Percentiles rank a stretch among this genome's conserved stretches.
phyloP scores from a whole-genome alignment of 2,113 vertebrate genomes.

The Cyanocitta stelleri region DNA sequence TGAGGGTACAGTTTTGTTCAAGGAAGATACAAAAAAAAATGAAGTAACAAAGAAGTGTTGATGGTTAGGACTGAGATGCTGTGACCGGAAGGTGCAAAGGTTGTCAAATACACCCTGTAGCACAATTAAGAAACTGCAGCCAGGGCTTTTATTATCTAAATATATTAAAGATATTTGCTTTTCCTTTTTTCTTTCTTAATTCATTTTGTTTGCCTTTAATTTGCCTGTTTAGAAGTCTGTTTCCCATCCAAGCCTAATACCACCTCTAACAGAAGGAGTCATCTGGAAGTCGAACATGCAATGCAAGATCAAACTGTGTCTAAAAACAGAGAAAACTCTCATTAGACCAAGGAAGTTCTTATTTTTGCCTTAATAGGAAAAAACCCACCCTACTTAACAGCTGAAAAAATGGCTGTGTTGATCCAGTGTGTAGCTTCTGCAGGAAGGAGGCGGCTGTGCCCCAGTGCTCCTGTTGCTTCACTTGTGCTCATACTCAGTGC shows the following conservation, averaged over 20 bases:
- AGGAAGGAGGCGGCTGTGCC: not conserved
- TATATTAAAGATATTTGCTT: not conserved
- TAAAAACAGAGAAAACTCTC: not conserved
- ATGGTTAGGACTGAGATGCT: not conserved
- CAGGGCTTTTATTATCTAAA: not conserved
- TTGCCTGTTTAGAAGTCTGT: not conserved
- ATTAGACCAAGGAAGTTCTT: not conserved
- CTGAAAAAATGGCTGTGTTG: not conserved
- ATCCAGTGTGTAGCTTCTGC: not conserved
- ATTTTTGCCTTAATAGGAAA: not conserved
- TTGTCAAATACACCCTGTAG: not conserved
- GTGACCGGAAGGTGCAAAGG: not conserved
- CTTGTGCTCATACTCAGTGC: not conserved
- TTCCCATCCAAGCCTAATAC: not conserved
- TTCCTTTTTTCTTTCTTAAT: not conserved
- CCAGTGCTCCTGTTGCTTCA: not conserved
- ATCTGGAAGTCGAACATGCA: not conserved
- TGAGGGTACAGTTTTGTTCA: not conserved
- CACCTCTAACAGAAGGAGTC: not conserved
- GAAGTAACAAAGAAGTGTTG: not conserved
- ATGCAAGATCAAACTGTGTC: not conserved
- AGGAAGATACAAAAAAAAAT: not conserved
- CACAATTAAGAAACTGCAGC: not conserved
- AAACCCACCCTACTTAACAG: fast-evolving
- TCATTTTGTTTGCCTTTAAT: constrained; percentile 13